Conservation (phyloP, 2,888 invertebrate species). For the Ophion ellenae region DNA sequence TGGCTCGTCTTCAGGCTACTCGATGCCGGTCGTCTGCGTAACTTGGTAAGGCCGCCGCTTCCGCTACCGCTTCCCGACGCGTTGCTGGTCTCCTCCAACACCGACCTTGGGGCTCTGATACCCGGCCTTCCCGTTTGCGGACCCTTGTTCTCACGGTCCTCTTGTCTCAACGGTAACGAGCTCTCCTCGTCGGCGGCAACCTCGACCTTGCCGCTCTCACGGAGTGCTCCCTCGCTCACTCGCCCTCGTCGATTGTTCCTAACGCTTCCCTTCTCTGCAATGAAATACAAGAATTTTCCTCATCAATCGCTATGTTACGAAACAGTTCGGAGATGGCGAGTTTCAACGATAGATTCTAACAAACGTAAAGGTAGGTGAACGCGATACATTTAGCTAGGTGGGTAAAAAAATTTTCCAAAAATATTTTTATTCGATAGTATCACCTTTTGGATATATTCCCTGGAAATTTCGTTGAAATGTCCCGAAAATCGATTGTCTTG, state of each 20-base stretch:
- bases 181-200: slow-evolving; percentile 65
- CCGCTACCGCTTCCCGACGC: slow-evolving; percentile 75
- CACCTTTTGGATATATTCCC: too few relatives aligned
- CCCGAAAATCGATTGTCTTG: too few relatives aligned
- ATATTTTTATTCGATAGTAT: too few relatives aligned
- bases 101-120: slow-evolving; percentile 78
- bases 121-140: slow-evolving; percentile 77
- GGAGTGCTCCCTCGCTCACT: slow-evolving; percentile 77
- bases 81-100: slow-evolving; percentile 80
- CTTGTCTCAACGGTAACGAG: slow-evolving; percentile 76
- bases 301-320: background rate
- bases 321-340: background rate
- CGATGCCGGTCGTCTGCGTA: slow-evolving; percentile 76
- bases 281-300: slow-evolving; percentile 43
- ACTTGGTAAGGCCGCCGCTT: slow-evolving; percentile 75
- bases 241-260: slow-evolving; percentile 79
- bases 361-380: too few relatives aligned
- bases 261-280: slow-evolving; percentile 79
- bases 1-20: slow-evolving; percentile 70
- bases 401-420: too few relatives aligned
- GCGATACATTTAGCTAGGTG: too few relatives aligned
- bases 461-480: too few relatives aligned
- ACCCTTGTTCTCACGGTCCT: slow-evolving; percentile 82
- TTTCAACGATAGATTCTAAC: background rate
- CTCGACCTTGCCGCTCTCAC: slow-evolving; percentile 75